Evolutionary conservation across 2,113 vertebrate genomes (phyloP), one percentile per base, ranked within the genome.

Genomic region (Mohoua ochrocephala): DNA sequence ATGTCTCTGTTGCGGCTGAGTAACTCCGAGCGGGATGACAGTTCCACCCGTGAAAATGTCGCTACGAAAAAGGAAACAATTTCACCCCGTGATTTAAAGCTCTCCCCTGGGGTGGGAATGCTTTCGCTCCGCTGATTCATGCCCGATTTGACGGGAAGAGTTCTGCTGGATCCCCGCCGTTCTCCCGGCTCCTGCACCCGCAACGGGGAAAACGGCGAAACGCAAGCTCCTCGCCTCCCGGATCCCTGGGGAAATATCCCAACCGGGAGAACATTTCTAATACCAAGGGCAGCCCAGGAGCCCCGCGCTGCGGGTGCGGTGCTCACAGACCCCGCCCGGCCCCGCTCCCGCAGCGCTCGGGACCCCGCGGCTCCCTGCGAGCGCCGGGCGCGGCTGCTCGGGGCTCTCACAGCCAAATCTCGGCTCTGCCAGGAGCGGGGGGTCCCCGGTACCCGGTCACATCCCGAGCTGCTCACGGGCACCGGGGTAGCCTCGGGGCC

Each of bases 231-330:
- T 65, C 10, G 7, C 26, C 35, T 23, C 39, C 39, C 3, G 37
- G 10, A 35, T 35, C 12, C 11, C 15, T 8, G 8, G 8, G 70
- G 24, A 56, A 87, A 53, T 14, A n/a, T 6, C 33, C 30, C 52
- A 10, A 0, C 0, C 0, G 16, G 49, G 53, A 14, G 28, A 30
- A 26, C 2, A 4, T 1, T 47, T 74, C 15, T 3, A 6, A 2
- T 6, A 0, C 2, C 9, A 2, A 11, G 14, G 52, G 61, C 27
- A 27, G 28, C 31, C 1, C 6, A 13, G 24, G 23, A 28, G 5
- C 13, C 33, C 33, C 9, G 2, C 31, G 15, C n/a, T 15, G 30
- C 8, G 6, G 28, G 69, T 7, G 24, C 33, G 18, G 6, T 5
- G 42, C 13, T 13, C n/a, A 13, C 20, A 11, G 67, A 56, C 7